phyloP scores from a whole-genome alignment of 2,888 invertebrate species.

The Sepioteuthis lessoniana region DNA sequence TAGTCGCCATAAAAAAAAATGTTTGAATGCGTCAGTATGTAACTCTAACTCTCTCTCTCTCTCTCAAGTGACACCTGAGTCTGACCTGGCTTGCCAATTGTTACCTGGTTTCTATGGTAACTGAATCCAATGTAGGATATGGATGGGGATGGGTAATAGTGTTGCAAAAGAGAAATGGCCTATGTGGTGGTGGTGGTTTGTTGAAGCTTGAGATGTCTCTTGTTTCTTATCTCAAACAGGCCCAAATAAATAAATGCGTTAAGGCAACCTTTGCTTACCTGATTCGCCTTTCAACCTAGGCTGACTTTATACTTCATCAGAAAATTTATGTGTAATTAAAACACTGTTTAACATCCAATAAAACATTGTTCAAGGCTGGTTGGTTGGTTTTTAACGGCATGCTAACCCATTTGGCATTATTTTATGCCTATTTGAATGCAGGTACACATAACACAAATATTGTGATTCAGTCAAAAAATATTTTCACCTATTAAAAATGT shows the following conservation, averaged over 20 bases:
- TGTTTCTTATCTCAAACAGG: conserved; percentile 7
- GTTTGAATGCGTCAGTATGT: neutral
- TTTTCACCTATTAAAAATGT: no score
- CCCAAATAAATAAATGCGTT: neutral
- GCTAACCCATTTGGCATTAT: no score
- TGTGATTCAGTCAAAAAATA: no score
- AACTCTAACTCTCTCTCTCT: neutral
- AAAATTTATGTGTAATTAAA: no score
- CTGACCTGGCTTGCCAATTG: conserved; percentile 16
- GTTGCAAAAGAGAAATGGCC: neutral
- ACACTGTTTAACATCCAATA: no score
- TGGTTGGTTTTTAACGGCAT: no score
- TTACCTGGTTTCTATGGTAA: neutral
- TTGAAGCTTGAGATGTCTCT: neutral
- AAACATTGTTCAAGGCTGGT: no score
- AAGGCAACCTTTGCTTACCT: neutral
- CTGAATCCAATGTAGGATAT: neutral
- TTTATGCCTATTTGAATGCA: no score
- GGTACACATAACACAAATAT: no score
- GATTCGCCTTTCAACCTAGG: neutral
- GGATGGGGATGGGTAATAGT: neutral
- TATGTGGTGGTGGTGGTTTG: neutral
- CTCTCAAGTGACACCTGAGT: neutral
- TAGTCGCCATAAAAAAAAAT: neutral
- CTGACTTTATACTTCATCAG: no score